Percentiles rank a stretch among this genome's conserved stretches.
These are phyloP conservation scores for Coelopa frigida DNA, from an alignment of 1,140 invertebrate species.

Conservation along the genomic window DNA sequence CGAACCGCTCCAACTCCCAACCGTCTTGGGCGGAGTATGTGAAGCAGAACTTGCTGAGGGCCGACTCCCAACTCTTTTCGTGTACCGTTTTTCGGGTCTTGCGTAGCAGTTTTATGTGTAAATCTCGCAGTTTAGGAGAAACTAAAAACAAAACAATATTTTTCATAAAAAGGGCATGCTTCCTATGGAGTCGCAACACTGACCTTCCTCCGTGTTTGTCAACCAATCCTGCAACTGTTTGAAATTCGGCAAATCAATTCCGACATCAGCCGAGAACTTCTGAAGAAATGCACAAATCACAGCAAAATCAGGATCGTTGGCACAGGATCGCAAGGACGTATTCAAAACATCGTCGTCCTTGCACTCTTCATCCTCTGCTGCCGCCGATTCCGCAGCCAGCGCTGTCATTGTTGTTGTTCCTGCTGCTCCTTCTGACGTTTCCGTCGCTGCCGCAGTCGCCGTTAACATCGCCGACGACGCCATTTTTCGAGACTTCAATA, in stretches of 20 bases:
- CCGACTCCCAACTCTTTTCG: conserved; percentile 84
- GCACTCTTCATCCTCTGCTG: conserved; percentile 24
- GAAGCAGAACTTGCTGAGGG: conserved; percentile 85
- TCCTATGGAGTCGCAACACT: too few species aligned
- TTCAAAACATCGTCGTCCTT: conserved; percentile 36
- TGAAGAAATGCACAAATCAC: conserved; percentile 90
- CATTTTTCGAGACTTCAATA: background rate
- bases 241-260: conserved; percentile 68
- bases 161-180: background rate
- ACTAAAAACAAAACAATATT: conserved; percentile 60
- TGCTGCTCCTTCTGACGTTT: background rate
- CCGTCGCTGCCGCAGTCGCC: conserved; percentile 1
- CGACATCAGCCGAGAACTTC: conserved; percentile 75
- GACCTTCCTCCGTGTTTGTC: conserved; percentile 81
- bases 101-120: conserved; percentile 83
- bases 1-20: conserved; percentile 93
- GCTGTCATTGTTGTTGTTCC: conserved; percentile 24
- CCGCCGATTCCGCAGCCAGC: conserved; percentile 20
- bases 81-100: conserved; percentile 78
- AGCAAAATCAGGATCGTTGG: conserved; percentile 91
- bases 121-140: conserved; percentile 65
- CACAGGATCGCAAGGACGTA: conserved; percentile 56
- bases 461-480: conserved; percentile 15
- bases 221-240: conserved; percentile 77
- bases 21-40: conserved; percentile 80